Conservation (phyloP, 2,113 vertebrate genomes). For the Catharus bicknelli region DNA sequence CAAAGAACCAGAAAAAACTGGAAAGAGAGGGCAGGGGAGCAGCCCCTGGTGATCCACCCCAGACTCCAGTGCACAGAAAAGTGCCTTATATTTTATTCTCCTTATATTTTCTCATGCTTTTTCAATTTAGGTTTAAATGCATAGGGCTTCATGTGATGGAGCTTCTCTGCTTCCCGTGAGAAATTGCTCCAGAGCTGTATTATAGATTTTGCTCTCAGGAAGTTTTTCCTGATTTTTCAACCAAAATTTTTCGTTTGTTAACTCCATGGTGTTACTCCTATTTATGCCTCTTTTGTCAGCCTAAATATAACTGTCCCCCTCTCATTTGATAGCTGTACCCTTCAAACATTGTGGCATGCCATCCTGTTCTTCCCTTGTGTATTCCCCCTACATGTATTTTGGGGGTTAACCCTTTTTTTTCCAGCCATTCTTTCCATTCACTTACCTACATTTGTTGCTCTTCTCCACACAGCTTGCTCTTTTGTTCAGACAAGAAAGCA, state of each 20-base stretch:
- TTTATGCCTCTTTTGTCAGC: conserved; percentile 9
- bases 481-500: neutral
- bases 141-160: neutral
- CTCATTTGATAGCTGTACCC: conserved; percentile 20
- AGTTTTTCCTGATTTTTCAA: conserved; percentile 51
- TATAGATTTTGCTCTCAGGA: conserved; percentile 47
- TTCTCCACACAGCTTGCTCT: neutral
- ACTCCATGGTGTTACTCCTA: conserved; percentile 47
- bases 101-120: conserved; percentile 45
- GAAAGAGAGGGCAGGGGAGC: neutral
- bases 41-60: neutral
- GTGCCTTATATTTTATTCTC: neutral
- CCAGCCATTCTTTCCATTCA: neutral
- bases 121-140: conserved; percentile 42
- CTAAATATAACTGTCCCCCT: conserved; percentile 16
- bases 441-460: neutral
- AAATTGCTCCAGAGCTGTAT: conserved; percentile 24
- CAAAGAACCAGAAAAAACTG: conserved; percentile 7
- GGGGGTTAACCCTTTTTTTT: neutral
- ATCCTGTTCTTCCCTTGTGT: neutral
- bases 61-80: neutral
- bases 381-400: conserved; percentile 3
- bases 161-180: conserved; percentile 13
- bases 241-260: conserved; percentile 51
- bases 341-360: conserved; percentile 29